Conservation (phyloP, 2,113 vertebrate genomes). For the Oryzias celebensis region DNA sequence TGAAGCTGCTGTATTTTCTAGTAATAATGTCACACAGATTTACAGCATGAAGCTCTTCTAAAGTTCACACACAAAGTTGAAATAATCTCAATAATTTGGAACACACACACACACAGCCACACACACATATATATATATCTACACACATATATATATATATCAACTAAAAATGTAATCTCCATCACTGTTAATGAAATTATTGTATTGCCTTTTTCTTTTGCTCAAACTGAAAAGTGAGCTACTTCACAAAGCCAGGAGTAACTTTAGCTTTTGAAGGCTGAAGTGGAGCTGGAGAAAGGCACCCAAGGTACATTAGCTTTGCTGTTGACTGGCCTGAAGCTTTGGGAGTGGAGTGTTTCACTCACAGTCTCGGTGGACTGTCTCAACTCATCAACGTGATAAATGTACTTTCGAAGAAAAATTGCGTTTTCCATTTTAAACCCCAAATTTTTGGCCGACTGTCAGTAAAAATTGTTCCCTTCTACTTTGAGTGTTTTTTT, state of each 20-base stretch:
- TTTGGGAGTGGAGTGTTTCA: conserved; percentile 39
- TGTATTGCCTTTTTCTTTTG: background rate
- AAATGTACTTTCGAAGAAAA: conserved; percentile 40
- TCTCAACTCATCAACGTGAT: conserved; percentile 49
- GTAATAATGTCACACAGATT: no score
- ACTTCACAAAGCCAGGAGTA: conserved; percentile 6
- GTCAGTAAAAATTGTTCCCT: conserved; percentile 23
- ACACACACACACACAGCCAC: no score
- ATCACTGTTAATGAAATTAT: background rate
- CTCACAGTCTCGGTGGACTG: conserved; percentile 23
- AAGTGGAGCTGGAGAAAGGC: conserved; percentile 5
- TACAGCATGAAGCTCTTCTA: no score
- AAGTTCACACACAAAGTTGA: no score
- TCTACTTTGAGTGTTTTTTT: conserved; percentile 31
- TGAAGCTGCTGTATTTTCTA: no score
- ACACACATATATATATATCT: no score
- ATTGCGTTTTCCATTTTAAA: conserved; percentile 37
- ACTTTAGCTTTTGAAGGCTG: conserved; percentile 10
- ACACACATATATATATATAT: no score
- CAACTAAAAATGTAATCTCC: no score
- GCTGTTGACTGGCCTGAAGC: conserved; percentile 17
- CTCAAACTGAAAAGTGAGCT: conserved; percentile 18
- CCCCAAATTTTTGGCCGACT: conserved; percentile 46
- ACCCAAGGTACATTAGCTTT: conserved; percentile 35
- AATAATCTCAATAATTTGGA: no score